A percentile compares a stretch with the other conserved stretches of the same genome.
Conservation (phyloP, 2,888 invertebrate species). For the Drosophila nr. perissopoda region DNA sequence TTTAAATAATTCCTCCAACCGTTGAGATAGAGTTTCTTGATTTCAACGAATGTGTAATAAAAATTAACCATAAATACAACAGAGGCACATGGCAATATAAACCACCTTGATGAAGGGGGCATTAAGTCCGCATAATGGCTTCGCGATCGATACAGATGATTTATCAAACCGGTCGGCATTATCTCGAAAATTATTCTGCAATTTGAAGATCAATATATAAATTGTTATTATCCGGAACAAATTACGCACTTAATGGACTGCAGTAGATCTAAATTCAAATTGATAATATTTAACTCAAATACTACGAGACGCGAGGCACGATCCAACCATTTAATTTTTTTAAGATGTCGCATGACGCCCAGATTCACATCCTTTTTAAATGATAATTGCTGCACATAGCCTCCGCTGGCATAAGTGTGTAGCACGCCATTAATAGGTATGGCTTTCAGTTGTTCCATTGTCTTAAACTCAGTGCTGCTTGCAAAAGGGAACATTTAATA, state of each 20-base stretch:
- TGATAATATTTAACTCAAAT: constrained; percentile 90
- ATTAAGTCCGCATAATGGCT: constrained; percentile 86
- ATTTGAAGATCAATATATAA: background rate
- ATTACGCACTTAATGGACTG: constrained; percentile 86
- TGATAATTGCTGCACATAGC: constrained; percentile 86
- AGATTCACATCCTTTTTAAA: constrained; percentile 83
- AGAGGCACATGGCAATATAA: constrained; percentile 84
- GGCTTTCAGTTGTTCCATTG: constrained; percentile 83
- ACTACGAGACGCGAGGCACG: constrained; percentile 89
- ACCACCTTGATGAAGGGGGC: constrained; percentile 85
- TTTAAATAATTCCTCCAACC: constrained; percentile 86
- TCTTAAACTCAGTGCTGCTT: constrained; percentile 37
- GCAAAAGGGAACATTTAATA: background rate
- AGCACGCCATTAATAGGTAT: constrained; percentile 85
- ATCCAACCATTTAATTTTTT: constrained; percentile 88
- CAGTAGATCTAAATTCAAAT: constrained; percentile 89
- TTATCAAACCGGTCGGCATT: constrained; percentile 89
- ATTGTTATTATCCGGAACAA: background rate
- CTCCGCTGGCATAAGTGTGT: constrained; percentile 86
- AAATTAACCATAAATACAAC: constrained; percentile 86
- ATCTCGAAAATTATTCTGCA: constrained; percentile 88
- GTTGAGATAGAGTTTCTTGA: constrained; percentile 85
- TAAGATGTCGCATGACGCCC: constrained; percentile 85
- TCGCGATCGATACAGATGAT: constrained; percentile 86
- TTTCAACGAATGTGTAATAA: constrained; percentile 87